Percentiles rank a stretch among this genome's conserved stretches.
These are phyloP conservation scores for Meiosimyza platycephala DNA, from an alignment of 2,888 invertebrate genomes.

Conservation along the genomic window DNA sequence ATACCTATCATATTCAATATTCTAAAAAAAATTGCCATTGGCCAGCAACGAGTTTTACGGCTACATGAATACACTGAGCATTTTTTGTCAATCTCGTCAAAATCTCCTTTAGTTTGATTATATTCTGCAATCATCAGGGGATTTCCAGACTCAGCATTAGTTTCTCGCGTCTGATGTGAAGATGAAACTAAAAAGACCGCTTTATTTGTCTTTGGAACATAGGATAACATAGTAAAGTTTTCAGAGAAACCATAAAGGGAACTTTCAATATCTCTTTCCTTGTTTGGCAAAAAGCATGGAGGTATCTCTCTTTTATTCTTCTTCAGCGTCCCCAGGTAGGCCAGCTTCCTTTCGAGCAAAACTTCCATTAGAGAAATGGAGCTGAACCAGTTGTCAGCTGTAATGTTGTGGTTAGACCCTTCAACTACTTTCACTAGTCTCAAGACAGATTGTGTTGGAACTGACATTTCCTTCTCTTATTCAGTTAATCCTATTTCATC, in stretches of 20 bases:
- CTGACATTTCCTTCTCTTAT: conserved; percentile 30
- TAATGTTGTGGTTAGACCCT: conserved; percentile 39
- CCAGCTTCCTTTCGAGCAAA: too few species aligned
- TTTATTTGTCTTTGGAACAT: conserved; percentile 44
- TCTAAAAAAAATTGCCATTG: too few species aligned
- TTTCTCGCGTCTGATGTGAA: conserved; percentile 34
- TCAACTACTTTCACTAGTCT: conserved; percentile 43
- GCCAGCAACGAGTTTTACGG: too few species aligned
- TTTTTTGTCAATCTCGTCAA: too few species aligned
- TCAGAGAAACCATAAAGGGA: conserved; percentile 44
- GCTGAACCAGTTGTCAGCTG: conserved; percentile 44
- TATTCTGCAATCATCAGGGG: conserved; percentile 41
- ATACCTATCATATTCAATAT: too few species aligned
- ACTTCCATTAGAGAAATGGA: not conserved
- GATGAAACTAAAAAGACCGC: conserved; percentile 39
- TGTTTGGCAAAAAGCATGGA: conserved; percentile 40
- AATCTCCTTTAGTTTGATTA: not conserved
- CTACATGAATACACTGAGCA: too few species aligned
- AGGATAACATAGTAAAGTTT: conserved; percentile 35
- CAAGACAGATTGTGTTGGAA: conserved; percentile 42
- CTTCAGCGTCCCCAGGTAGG: too few species aligned
- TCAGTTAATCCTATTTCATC: conserved; percentile 27
- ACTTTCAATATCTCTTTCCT: conserved; percentile 41
- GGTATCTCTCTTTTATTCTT: conserved; percentile 37
- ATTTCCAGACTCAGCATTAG: conserved; percentile 37